Base-by-base conservation (phyloP, 2,113 vertebrate genomes). In the Mungos mungo region DNA sequence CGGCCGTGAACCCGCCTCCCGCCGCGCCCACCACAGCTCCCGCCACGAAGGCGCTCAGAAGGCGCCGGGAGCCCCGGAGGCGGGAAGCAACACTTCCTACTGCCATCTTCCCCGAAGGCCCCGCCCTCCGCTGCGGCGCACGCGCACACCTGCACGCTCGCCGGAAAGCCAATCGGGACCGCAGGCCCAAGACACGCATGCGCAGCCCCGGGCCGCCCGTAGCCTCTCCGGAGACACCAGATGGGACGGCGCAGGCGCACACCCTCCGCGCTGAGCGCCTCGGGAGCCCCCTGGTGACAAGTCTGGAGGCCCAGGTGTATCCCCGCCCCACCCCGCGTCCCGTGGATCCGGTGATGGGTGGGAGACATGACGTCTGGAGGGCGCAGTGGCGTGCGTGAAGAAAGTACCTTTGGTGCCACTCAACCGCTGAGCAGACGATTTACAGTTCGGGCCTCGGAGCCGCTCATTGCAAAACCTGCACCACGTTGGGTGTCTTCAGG, bases 11-110 rank as follows among this genome's bases (percentile, higher is more conserved):
- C 7, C 98, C 98, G 0, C 98, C 98, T 1, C 90, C 98, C 0
- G 93, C 97, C 0, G 96, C 98, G 0, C 98, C 98, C 82, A 97
- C 80, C 0, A 85, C 97, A 0, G 98, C 97, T 23, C 98, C 99
- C 18, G 98, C 98, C 15, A 98, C 19, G 41, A 99, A 99, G 27
- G 98, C 98, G 0, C 97, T 81, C 8, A 98, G 8, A 6, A 98
- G 98, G 31, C 97, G 98, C 80, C 95, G 84, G 13, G 93, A 91
- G 50, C 47, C 92, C 9, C 74, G 0, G 6, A 98, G 16, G 2
- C 98, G 95, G 25, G 76, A 95, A 0, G 92, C 85, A 0, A 76
- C 33, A 0, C 27, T 31, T 6, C 63, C 18, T 0, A 66, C 94
- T 1, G 97, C 98, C 99, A 99, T 99, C 27, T 13, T 35, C 0